Evolutionary conservation across 2,797 vertebrate genomes (phyloP).

Genomic region (Megaceryle alcyon): DNA sequence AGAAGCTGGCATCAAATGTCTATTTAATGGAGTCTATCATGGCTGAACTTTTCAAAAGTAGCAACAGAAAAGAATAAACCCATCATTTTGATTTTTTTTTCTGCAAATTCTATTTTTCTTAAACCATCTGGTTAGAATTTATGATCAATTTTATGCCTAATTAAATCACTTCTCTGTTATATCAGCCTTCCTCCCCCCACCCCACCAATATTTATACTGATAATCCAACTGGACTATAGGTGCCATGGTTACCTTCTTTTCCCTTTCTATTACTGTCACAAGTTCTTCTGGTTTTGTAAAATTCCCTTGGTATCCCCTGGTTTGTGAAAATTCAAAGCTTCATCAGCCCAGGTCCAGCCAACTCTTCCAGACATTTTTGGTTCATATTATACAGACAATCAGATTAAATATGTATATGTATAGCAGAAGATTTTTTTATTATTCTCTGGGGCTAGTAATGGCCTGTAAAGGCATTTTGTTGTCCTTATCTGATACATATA

Average conservation of each 20-base stretch:
- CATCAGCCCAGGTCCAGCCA: not conserved
- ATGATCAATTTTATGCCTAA: not conserved
- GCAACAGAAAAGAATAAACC: not conserved
- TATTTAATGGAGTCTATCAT: not conserved
- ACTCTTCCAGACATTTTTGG: not conserved
- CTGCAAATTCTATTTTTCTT: not conserved
- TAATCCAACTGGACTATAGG: not conserved
- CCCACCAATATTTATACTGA: accelerated
- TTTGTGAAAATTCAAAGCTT: not conserved
- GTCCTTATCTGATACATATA: not conserved
- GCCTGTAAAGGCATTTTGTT: not conserved
- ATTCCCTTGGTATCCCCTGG: not conserved
- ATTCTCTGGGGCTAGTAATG: not conserved
- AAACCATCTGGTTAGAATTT: not conserved
- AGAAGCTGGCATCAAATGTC: not conserved
- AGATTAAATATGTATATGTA: not conserved
- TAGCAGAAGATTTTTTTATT: not conserved
- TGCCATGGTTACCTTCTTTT: not conserved
- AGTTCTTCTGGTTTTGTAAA: not conserved
- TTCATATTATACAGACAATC: not conserved
- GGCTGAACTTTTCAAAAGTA: not conserved
- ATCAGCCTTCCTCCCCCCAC: not conserved
- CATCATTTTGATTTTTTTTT: not conserved
- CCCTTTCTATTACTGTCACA: not conserved
- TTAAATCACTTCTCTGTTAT: not conserved